A percentile compares a stretch with the other conserved stretches of the same genome.
Conservation (phyloP, 2,797 vertebrate genomes). For the Pyrocephalus nanus region DNA sequence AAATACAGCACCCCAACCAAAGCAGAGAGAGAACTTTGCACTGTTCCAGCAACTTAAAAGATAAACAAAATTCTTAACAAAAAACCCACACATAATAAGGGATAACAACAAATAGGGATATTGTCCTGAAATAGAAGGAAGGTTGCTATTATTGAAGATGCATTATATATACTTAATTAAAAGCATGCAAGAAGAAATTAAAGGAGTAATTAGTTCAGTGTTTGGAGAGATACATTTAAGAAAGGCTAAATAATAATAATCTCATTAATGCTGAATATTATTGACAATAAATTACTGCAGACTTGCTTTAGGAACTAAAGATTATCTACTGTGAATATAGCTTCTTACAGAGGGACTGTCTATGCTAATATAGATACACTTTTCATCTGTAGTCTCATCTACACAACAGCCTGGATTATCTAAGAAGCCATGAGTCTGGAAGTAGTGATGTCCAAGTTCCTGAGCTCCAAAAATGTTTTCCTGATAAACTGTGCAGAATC, state of each 20-base stretch:
- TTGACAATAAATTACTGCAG: not conserved
- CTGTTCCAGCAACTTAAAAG: not conserved
- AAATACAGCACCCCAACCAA: not conserved
- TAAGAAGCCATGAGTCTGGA: not conserved
- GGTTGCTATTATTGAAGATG: slow-evolving; percentile 20
- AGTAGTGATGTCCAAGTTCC: not conserved
- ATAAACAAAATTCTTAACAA: not conserved
- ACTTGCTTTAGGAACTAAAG: not conserved
- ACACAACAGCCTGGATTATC: not conserved
- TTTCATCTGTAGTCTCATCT: not conserved
- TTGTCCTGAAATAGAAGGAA: slow-evolving; percentile 27
- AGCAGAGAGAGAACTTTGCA: not conserved
- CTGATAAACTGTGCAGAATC: not conserved
- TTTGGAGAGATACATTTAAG: slow-evolving; percentile 23
- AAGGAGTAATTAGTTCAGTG: slow-evolving; percentile 50
- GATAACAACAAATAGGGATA: slow-evolving; percentile 9
- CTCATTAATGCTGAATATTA: not conserved
- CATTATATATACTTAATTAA: slow-evolving; percentile 52
- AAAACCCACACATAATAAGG: slow-evolving; percentile 9
- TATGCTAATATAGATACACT: not conserved
- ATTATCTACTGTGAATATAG: not conserved
- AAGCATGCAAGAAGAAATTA: slow-evolving; percentile 41
- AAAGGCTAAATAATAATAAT: not conserved
- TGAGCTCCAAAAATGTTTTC: not conserved
- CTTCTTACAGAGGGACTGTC: not conserved